Conservation (phyloP, 2,797 vertebrate genomes). For the Lepilemur septentrionalis region DNA sequence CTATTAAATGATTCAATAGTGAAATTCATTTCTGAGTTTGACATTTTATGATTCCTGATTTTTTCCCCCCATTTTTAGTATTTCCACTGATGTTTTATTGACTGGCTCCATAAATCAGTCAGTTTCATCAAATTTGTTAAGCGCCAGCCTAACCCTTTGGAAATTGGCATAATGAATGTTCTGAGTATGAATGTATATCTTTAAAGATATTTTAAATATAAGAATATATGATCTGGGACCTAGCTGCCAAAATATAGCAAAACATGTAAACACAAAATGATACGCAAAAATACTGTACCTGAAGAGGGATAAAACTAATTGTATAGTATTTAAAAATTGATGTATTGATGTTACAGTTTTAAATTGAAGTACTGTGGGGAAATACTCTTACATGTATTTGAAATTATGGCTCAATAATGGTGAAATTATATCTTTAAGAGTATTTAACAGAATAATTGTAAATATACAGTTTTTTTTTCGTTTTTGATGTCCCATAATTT, state of each 20-base stretch:
- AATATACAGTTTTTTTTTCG: neutral
- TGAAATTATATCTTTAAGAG: neutral
- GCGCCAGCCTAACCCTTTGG: neutral
- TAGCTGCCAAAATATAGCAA: neutral
- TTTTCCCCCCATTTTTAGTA: neutral
- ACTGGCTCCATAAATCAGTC: neutral
- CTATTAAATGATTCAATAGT: neutral
- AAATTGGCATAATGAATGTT: neutral
- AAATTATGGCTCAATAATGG: neutral
- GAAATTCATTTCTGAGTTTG: neutral
- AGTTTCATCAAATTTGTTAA: constrained; percentile 1
- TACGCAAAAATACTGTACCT: neutral
- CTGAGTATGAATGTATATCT: neutral
- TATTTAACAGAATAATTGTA: neutral
- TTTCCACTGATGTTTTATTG: constrained; percentile 28
- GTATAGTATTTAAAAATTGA: neutral
- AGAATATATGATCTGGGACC: neutral
- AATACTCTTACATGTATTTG: neutral
- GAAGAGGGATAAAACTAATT: neutral
- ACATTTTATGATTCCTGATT: neutral
- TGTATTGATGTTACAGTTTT: neutral
- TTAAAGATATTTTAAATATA: neutral
- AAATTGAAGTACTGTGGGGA: neutral
- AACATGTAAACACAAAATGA: neutral
- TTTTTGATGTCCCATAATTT: neutral